Evolutionary conservation across 2,797 vertebrate species (phyloP), one percentile per base, ranked within the genome.

Genomic region (Halcyon badia): DNA sequence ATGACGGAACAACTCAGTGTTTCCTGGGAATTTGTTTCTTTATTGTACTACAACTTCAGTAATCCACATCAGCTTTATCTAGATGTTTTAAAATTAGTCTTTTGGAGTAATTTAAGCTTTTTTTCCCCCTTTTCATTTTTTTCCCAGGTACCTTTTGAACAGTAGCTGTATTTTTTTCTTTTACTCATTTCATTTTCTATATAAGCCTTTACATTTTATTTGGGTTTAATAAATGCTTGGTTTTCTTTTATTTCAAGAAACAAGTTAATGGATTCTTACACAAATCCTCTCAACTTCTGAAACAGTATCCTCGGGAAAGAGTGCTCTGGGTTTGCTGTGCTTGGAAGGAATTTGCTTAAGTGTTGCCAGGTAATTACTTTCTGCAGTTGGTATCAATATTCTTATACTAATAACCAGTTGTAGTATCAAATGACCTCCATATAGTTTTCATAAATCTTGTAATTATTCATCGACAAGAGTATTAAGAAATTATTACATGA

Each of bases 401-500:
- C 83, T 84, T 81, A 51, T 57, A 81, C 65, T 90, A 96, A 90
- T 79, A 92, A 82, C 83, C 33, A 54, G 54, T 51, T 86, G 33
- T 69, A 92, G 92, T 93, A 90, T 89, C 90, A 92, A 89, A 94
- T 87, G 35, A 90, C 90, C 83, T 87, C 66, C 92, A 90, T 87
- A 66, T 70, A 94, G 42, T 92, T 93, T 92, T 82, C 66, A 84
- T 90, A 92, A 94, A 89, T 93, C n/a, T 76, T 62, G 39, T 30
- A 93, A 89, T 84, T 95, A 72, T 86, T 93, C n/a, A 57, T 62
- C 66, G 82, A 79, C 22, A 79, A 76, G 51, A 79, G 7, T 82
- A 84, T 96, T 89, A 96, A 90, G 73, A 93, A 92, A 96, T 95
- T 90, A 97, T 95, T 96, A 96, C 77, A 84, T 66, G 30, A 94